phyloP scores from a whole-genome alignment of 2,113 vertebrate genomes.

The Ahaetulla prasina region DNA sequence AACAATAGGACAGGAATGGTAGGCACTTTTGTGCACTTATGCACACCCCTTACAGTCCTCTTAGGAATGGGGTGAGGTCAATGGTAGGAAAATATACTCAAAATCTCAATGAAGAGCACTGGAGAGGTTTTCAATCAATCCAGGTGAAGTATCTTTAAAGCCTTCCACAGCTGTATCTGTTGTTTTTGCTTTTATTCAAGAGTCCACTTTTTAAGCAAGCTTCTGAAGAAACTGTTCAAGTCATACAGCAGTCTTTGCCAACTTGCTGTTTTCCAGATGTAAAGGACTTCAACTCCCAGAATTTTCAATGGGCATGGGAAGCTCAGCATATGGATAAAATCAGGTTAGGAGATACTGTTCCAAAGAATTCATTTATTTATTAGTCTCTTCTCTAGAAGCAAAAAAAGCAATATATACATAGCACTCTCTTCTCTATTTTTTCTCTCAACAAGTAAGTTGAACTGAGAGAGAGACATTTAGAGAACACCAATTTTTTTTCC shows the following conservation, averaged over 20 bases:
- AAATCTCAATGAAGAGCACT: not conserved
- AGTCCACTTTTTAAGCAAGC: not conserved
- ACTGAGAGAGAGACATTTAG: not conserved
- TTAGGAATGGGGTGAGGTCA: no score
- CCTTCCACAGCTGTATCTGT: not conserved
- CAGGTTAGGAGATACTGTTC: not conserved
- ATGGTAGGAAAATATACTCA: not conserved
- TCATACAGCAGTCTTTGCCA: not conserved
- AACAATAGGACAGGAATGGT: no score
- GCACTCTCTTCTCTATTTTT: not conserved
- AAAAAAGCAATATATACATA: not conserved
- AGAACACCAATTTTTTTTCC: fast-evolving
- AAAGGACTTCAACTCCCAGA: not conserved
- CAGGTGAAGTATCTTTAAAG: not conserved
- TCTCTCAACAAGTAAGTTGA: not conserved
- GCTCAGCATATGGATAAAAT: not conserved
- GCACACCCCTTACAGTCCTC: no score
- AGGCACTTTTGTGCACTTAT: no score
- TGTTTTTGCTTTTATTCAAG: not conserved
- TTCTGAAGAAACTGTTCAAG: not conserved
- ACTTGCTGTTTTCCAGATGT: not conserved
- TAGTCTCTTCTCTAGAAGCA: no score
- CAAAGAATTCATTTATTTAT: not conserved
- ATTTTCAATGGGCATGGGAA: not conserved
- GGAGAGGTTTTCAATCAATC: not conserved